These are phyloP conservation scores for Leptoteleia sp. DNA, from an alignment of 1,140 invertebrate species.

Conservation along the genomic window DNA sequence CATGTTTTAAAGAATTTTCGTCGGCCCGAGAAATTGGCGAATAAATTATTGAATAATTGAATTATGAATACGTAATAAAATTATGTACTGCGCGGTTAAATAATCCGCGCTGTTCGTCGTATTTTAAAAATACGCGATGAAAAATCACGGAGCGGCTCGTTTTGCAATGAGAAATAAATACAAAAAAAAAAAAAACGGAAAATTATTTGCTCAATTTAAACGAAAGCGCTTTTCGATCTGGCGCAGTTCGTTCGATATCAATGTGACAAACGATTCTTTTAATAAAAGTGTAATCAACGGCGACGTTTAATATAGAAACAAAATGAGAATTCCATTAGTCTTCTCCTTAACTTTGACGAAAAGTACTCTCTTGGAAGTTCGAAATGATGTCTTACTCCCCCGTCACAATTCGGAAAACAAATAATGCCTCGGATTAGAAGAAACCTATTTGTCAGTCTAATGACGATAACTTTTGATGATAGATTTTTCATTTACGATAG, in stretches of 20 bases:
- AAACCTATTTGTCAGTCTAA: constrained; percentile 18
- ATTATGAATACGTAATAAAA: too few relatives aligned
- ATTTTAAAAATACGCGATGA: too few relatives aligned
- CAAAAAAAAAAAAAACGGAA: too few relatives aligned
- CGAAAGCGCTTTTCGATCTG: too few relatives aligned
- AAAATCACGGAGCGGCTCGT: too few relatives aligned
- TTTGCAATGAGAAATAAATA: too few relatives aligned
- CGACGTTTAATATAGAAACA: constrained; percentile 1
- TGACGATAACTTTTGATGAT: constrained; percentile 29
- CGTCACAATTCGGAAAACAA: neutral
- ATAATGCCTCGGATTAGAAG: neutral
- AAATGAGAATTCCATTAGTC: constrained; percentile 16
- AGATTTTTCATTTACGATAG: constrained; percentile 12
- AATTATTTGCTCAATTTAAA: too few relatives aligned
- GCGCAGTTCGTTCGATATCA: too few relatives aligned
- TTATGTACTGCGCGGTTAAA: too few relatives aligned
- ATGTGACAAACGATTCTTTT: neutral
- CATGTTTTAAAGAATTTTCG: constrained; percentile 15
- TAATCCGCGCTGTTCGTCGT: too few relatives aligned
- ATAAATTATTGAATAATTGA: constrained; percentile 14
- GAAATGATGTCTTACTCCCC: constrained; percentile 1
- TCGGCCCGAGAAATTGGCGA: neutral
- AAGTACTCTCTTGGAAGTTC: constrained; percentile 8
- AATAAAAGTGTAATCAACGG: neutral
- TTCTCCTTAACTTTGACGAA: neutral